Percentiles rank a stretch among this genome's conserved stretches.
These are phyloP conservation scores for Leiothrix lutea DNA, from an alignment of 2,113 vertebrate genomes.

Conservation along the genomic window DNA sequence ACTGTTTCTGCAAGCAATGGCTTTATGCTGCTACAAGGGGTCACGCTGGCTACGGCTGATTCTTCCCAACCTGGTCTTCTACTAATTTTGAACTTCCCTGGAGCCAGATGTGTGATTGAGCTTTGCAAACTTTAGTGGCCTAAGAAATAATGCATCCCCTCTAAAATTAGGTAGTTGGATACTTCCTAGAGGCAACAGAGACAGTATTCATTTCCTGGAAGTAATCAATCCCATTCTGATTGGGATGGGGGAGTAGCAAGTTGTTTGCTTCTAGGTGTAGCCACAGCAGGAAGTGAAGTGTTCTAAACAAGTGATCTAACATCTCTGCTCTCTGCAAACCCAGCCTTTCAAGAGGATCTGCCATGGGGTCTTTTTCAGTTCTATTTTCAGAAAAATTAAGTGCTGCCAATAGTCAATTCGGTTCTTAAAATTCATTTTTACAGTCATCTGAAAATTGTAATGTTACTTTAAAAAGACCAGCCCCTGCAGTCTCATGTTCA, in stretches of 20 bases:
- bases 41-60: accelerated
- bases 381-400: not conserved
- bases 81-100: accelerated
- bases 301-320: not conserved
- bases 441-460: not conserved
- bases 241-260: not conserved
- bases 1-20: not conserved
- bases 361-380: not conserved
- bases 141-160: not conserved
- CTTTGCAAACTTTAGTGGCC: not conserved
- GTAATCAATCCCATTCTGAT: not conserved
- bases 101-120: not conserved
- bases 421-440: not conserved
- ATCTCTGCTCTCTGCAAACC: not conserved
- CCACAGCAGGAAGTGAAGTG: not conserved
- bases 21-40: not conserved
- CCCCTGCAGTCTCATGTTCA: not conserved
- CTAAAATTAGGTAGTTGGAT: not conserved
- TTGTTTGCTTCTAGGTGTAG: not conserved
- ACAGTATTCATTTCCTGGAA: not conserved
- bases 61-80: not conserved
- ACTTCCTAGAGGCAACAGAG: not conserved
- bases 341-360: not conserved
- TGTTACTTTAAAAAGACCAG: not conserved
- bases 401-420: not conserved